Conservation (phyloP, 2,888 invertebrate species). For the Pyrrhia umbra region DNA sequence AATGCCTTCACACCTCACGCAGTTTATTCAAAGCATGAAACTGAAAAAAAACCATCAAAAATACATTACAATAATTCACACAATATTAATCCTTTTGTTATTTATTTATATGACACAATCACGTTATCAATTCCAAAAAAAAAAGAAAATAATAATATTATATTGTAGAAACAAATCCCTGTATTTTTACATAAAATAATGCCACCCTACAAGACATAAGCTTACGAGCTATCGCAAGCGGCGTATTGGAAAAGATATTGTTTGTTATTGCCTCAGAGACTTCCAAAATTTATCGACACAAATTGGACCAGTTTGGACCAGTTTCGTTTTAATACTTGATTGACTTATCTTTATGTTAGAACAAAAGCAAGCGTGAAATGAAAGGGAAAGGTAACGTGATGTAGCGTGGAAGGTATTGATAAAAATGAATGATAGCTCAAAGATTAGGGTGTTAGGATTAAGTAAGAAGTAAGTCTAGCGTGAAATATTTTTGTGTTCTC, state of each 20-base stretch:
- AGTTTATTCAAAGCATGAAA: too few relatives aligned
- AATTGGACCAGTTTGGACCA: slow-evolving; percentile 66
- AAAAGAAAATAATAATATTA: background rate
- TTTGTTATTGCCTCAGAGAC: slow-evolving; percentile 77
- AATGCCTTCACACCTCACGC: too few relatives aligned
- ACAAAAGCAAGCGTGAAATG: slow-evolving; percentile 29
- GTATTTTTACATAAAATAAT: background rate
- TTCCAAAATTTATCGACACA: slow-evolving; percentile 68
- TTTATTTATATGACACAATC: too few relatives aligned
- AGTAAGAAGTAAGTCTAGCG: background rate
- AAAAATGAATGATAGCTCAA: slow-evolving; percentile 16
- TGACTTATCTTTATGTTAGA: slow-evolving; percentile 63
- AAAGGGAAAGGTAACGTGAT: slow-evolving; percentile 38
- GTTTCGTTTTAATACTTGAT: slow-evolving; percentile 70
- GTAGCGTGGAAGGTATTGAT: slow-evolving; percentile 44
- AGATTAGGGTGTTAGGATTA: slow-evolving; percentile 7
- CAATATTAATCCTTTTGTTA: too few relatives aligned
- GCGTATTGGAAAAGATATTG: slow-evolving; percentile 77
- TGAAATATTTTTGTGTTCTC: slow-evolving; percentile 11
- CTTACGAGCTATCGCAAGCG: slow-evolving; percentile 64
- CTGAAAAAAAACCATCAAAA: too few relatives aligned
- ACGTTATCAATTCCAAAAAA: background rate
- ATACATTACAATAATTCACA: too few relatives aligned
- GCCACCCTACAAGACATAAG: slow-evolving; percentile 49
- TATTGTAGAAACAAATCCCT: background rate